phyloP scores from a whole-genome alignment of 2,797 vertebrate species.

The Sebastes ruberrimus region DNA sequence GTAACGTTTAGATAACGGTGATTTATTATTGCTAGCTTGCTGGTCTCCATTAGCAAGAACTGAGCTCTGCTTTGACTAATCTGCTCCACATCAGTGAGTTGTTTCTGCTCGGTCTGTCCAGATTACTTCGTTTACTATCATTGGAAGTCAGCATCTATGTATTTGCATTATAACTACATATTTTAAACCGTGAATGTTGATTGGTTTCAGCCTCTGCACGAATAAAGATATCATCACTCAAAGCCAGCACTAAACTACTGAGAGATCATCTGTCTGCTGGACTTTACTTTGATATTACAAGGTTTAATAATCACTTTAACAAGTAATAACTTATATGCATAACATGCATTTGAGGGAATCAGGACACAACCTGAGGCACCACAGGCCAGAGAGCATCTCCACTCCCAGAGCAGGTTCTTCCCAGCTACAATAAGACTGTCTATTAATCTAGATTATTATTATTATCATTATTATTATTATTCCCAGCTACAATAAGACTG shows the following conservation, averaged over 20 bases:
- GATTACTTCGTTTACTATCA: accelerated
- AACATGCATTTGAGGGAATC: neutral
- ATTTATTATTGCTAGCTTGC: conserved; percentile 33
- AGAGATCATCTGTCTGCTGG: neutral
- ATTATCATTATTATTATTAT: too few species aligned
- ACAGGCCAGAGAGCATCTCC: too few species aligned
- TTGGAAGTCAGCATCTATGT: neutral
- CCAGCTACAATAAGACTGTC: too few species aligned
- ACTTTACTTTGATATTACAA: too few species aligned
- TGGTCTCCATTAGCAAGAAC: conserved; percentile 10
- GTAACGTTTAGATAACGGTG: conserved; percentile 18
- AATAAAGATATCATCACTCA: neutral
- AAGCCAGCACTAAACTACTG: neutral
- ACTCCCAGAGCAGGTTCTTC: too few species aligned
- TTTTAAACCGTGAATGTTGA: neutral
- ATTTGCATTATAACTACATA: neutral
- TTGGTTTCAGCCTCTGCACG: neutral
- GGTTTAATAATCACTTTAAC: neutral
- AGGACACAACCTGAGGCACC: too few species aligned
- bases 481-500: too few species aligned
- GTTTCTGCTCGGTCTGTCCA: neutral
- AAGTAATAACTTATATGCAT: neutral
- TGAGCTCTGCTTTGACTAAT: neutral
- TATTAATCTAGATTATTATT: too few species aligned
- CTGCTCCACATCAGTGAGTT: neutral